Evolutionary conservation across 2,888 invertebrate species (phyloP).

Genomic region (Phortica magna): DNA sequence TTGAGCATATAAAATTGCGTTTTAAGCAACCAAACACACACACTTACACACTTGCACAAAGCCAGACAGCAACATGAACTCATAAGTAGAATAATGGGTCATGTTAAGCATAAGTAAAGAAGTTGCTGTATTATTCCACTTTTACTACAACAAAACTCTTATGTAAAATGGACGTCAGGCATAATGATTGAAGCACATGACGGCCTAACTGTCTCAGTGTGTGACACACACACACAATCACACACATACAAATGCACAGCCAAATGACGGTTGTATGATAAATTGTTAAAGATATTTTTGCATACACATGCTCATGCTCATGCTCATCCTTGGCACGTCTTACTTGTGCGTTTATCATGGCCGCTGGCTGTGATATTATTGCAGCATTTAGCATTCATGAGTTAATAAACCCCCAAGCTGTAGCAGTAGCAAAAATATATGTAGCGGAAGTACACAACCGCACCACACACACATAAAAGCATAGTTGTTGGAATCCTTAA

Average conservation of each 20-base stretch:
- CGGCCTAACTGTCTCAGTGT: not conserved
- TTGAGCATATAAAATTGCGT: constrained; percentile 15
- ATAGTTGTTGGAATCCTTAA: not conserved
- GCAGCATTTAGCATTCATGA: constrained; percentile 71
- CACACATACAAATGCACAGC: not conserved
- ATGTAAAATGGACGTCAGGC: constrained; percentile 13
- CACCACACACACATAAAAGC: not conserved
- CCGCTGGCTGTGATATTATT: constrained; percentile 48
- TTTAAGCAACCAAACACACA: constrained; percentile 1
- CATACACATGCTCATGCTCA: not conserved
- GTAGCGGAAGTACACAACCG: not conserved
- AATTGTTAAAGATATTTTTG: constrained; percentile 32
- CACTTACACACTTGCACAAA: not conserved
- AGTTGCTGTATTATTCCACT: constrained; percentile 13
- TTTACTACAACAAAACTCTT: not conserved
- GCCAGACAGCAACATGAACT: constrained; percentile 43
- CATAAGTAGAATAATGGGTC: constrained; percentile 70
- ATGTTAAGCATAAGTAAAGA: constrained; percentile 54
- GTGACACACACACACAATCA: not conserved
- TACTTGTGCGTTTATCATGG: not conserved
- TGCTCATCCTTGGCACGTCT: not conserved
- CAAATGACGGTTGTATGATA: constrained; percentile 24
- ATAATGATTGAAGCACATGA: not conserved
- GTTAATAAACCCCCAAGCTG: constrained; percentile 61
- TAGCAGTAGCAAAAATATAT: not conserved